Base-by-base conservation (phyloP, 2,888 invertebrate species). In the Drepana falcataria region DNA sequence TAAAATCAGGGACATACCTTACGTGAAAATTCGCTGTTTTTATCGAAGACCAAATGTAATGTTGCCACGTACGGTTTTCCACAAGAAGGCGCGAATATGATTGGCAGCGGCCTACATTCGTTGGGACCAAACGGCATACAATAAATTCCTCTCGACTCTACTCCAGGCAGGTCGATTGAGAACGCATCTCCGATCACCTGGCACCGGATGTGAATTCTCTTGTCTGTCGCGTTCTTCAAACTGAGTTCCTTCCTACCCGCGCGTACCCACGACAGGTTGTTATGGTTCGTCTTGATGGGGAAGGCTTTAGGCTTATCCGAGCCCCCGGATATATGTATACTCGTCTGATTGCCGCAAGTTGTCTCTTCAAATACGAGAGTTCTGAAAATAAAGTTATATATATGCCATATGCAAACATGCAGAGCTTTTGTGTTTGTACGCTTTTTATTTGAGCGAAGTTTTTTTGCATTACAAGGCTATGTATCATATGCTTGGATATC, bases 171-270 rank as follows among this genome's bases (percentile, higher is more conserved):
- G 48, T 89, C 89, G 53, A 90, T 75, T 0, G 75, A 66, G 58
- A 87, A 91, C 0, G 87, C 89, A n/a, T 87, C 87, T 0, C 91
- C 91, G 0, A 77, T 34, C 3, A 90, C 78, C 48, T 83, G 81
- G 52, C 87, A 88, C 35, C 83, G 70, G 2, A 89, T 69, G 34
- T 85, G 79, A 9, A 89, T 63, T 64, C 83, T 87, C 52, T 76
- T 85, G 35, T 87, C 74, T 0, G 75, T 72, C 0, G 68, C 73
- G 56, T 89, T 91, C 61, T 88, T 88, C 54, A 91, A 58, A 53
- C 85, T 89, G 1, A 91, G 68, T 52, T 90, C 88, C 54, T 87
- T 90, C 4, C 85, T 65, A 1, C 84, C 89, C 0, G 77, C 54
- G 2, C 83, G 73, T 2, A 89, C 83, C 85, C 87, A 91, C 0